Base-by-base conservation (phyloP, 2,888 invertebrate species). In the Ophion ellenae region DNA sequence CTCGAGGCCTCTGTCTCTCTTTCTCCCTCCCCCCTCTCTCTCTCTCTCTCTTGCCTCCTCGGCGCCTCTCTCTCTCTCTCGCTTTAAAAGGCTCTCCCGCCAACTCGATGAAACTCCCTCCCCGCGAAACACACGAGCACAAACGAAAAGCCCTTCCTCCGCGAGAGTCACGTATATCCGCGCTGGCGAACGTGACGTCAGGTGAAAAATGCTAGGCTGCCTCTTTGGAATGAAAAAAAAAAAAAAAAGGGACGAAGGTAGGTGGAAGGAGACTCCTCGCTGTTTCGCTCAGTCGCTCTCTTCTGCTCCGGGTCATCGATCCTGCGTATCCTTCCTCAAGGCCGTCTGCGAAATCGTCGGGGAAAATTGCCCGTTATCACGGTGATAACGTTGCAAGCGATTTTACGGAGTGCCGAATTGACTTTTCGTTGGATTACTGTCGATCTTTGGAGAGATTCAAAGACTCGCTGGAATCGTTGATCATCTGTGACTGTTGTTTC, bases 401-500 rank as follows among this genome's bases (percentile, higher is more conserved):
- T 40, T 40, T 40, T 40, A 7, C 9, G 40, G 9, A 6, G 40
- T 40, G 2, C 5, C 9, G 40, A 40, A 40, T 40, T 40, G 40
- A 11, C 1, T 28, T 53, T 24, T 28, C 24, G 11, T 59, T 17
- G 20, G 36, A 64, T 79, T 91, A 91, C 80, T 91, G 89, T 47
- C 92, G 91, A 85, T 94, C 94, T 83, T 93, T 93, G 2, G 93
- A 92, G 20, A 94, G 88, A 89, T 94, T 93, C 76, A 94, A 85
- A 10, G 94, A 92, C 70, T 94, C 93, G 7, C 90, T 90, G 17
- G 90, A 88, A 66, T 94, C 93, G 28, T 83, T 82, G 1, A 70
- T 75, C 71, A 88, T 82, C 73, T 90, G 89, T 1, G 89, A 77
- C 47, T 89, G 85, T 20, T 86, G 91, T 90, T 86, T 90, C 90